Evolutionary conservation across 2,113 vertebrate genomes (phyloP), one percentile per base, ranked within the genome.

Genomic region (Lagopus muta): DNA sequence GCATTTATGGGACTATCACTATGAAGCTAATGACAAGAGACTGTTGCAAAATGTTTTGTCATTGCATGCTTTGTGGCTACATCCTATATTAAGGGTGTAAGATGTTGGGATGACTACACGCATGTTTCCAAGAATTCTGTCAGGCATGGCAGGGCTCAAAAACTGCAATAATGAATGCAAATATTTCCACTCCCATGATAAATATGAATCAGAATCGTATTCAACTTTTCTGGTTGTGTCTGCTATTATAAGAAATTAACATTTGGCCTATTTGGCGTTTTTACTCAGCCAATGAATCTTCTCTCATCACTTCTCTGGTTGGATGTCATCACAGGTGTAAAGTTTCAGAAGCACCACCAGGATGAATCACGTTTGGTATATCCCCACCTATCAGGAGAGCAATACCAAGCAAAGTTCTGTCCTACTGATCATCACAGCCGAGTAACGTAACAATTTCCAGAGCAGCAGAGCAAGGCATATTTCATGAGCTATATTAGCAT

Each of bases 131-230:
- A 43, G 75, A 91, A 74, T 6, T 0, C 36, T 1, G 11, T 88
- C 93, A 88, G 1, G 6, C 89, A 88, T 67, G 69, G 82, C 65
- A 88, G 76, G 32, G 47, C 93, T 95, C 86, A 83, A 92, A 86
- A 93, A 82, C 61, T 91, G 67, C 79, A 88, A 67, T 57, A 89
- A 83, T 18, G 52, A 74, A 93, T 2, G 3, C 69, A 90, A 91
- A 55, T 90, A 91, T 78, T 94, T 96, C 94, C 52, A 92, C 45
- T 72, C 55, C 86, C 93, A 83, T 82, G 91, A 90, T 92, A 95
- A 96, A 96, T 92, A 61, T 36, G 42, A 96, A 94, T 94, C 69
- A 94, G 94, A 97, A 95, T 90, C 89, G 70, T 91, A 91, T 86
- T 94, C 40, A 1, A 61, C 82, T 92, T 75, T 93, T 90, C 85